Conservation (phyloP, 2,888 invertebrate genomes). For the Synergus umbraculus region DNA sequence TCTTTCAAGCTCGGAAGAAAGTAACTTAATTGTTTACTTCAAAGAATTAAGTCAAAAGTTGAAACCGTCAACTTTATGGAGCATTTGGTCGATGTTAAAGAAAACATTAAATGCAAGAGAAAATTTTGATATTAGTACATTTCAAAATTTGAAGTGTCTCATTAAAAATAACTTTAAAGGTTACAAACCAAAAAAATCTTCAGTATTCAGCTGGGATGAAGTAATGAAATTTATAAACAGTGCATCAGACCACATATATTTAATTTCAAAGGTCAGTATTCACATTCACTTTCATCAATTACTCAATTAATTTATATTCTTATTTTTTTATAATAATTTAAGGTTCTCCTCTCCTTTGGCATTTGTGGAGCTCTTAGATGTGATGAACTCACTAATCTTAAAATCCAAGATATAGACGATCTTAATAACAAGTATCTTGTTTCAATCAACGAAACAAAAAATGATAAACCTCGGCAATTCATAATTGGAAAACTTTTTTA, state of each 20-base stretch:
- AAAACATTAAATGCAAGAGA: conserved; percentile 49
- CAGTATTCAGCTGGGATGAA: conserved; percentile 50
- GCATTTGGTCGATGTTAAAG: conserved; percentile 42
- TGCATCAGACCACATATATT: conserved; percentile 51
- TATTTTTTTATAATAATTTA: conserved; percentile 45
- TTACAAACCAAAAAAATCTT: conserved; percentile 52
- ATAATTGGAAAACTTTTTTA: conserved; percentile 52
- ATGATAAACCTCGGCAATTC: conserved; percentile 52
- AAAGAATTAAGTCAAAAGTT: no score
- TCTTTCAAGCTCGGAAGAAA: conserved; percentile 43
- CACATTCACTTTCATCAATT: conserved; percentile 20
- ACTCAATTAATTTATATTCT: conserved; percentile 30
- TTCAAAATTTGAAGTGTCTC: conserved; percentile 53
- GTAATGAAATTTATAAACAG: conserved; percentile 50
- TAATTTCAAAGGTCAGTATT: conserved; percentile 52
- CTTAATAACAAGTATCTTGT: conserved; percentile 50
- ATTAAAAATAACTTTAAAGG: conserved; percentile 49
- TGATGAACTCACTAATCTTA: conserved; percentile 51
- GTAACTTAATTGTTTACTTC: conserved; percentile 19
- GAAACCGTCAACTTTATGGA: no score
- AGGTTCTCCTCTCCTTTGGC: conserved; percentile 56
- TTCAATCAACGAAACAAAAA: conserved; percentile 54
- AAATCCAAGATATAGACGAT: conserved; percentile 53
- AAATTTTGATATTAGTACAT: conserved; percentile 52
- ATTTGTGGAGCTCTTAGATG: conserved; percentile 55